A percentile compares a stretch with the other conserved stretches of the same genome.
Conservation (phyloP, 2,888 invertebrate genomes). For the Limenitis camilla region DNA sequence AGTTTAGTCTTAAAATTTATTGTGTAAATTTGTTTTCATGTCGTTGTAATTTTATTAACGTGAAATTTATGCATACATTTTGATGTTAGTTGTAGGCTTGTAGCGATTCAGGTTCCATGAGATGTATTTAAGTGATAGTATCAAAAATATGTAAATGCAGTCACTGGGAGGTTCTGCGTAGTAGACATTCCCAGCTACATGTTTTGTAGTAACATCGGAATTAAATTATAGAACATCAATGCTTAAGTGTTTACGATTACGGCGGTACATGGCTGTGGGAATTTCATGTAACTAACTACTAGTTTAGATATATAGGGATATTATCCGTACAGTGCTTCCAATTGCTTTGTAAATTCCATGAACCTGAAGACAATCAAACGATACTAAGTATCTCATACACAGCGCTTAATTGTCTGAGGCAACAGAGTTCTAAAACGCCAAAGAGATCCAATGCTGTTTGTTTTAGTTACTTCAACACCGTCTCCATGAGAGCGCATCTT, state of each 20-base stretch:
- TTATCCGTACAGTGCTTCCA: neutral
- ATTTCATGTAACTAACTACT: slow-evolving; percentile 6
- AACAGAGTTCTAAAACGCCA: too few relatives aligned
- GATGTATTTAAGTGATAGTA: slow-evolving; percentile 28
- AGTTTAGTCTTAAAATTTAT: too few relatives aligned
- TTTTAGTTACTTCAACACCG: too few relatives aligned
- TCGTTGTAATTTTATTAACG: slow-evolving; percentile 25
- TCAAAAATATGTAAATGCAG: slow-evolving; percentile 32
- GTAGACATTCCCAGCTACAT: slow-evolving; percentile 13
- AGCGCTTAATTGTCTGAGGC: too few relatives aligned
- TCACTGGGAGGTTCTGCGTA: slow-evolving; percentile 19
- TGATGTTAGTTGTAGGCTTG: slow-evolving; percentile 17
- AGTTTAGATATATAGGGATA: neutral
- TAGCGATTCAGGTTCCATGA: slow-evolving; percentile 26
- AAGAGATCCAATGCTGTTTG: too few relatives aligned
- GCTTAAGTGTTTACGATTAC: slow-evolving; percentile 14
- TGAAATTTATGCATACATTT: slow-evolving; percentile 15
- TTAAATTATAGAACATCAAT: slow-evolving; percentile 15
- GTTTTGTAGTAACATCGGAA: slow-evolving; percentile 4
- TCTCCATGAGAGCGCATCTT: too few relatives aligned
- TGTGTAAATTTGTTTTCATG: too few relatives aligned
- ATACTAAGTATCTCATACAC: too few relatives aligned
- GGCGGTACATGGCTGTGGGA: slow-evolving; percentile 7
- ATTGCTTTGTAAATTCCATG: too few relatives aligned
- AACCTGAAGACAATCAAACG: too few relatives aligned